Base-by-base conservation (phyloP, 2,888 invertebrate species). In the Trisateles emortualis region DNA sequence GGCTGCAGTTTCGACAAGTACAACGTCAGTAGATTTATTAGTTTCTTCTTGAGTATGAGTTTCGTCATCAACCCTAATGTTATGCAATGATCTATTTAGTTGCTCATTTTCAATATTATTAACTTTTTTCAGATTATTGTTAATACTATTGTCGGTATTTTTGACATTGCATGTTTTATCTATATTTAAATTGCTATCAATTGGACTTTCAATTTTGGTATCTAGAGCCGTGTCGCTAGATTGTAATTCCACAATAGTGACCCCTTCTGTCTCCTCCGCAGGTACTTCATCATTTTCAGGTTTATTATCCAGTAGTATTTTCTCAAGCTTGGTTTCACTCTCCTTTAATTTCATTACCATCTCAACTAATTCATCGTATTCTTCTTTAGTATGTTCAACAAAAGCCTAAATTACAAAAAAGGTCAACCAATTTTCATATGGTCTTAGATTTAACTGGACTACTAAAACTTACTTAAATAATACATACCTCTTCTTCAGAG, bases 261-360 rank as follows among this genome's bases (percentile, higher is more conserved):
- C 47, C 41, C 63, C 74, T 35, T 66, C 70, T 45, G 64, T 36
- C 61, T 84, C 86, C 48, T 85, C 87, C 24, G 72, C 79, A 24
- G 86, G 85, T 9, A 86, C 84, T 69, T 90, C 91, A 35, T 84
- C 66, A 72, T 87, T 88, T 50, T 90, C 90, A 40, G 88, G 83
- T 58, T 73, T 78, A 38, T 72, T 83, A 33, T 87, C 86, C 40
- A 68, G 68, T 44, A 95, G 86, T 56, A 95, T 92, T 72, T 86
- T 90, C 74, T 94, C 91, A 66, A 96, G 88, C 84, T 95, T 96
- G 51, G 81, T 91, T 87, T 96, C 96, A 79, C 96, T 96, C 81
- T 96, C 96, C 84, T 94, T 94, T 66, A 96, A 90, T 85, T 95
- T 94, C 83, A 94, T 94, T 72, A 95, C 93, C 94, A 95, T 95